These are phyloP conservation scores for Ophthalmotilapia sp. DNA, from an alignment of 2,113 vertebrate genomes.

Conservation along the genomic window DNA sequence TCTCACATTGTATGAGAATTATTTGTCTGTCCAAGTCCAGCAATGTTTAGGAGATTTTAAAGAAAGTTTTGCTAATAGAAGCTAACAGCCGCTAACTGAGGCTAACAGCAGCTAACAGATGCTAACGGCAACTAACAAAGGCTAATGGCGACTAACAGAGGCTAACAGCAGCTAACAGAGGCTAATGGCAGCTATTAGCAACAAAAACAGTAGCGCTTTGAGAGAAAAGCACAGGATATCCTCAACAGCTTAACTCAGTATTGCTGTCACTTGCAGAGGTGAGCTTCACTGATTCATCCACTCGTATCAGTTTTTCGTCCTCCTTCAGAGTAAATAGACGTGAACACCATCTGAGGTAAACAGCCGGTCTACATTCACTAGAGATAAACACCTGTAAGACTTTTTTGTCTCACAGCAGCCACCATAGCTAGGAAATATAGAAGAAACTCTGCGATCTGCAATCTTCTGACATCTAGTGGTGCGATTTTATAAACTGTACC, in stretches of 20 bases:
- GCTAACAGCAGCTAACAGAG: accelerated
- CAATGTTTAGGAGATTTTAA: accelerated
- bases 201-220: background rate
- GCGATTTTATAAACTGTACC: background rate
- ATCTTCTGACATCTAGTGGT: background rate
- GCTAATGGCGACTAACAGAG: accelerated
- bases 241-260: background rate
- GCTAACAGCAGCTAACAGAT: accelerated
- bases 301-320: background rate
- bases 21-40: background rate
- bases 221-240: background rate
- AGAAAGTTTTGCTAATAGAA: background rate
- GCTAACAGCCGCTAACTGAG: accelerated
- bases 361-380: accelerated
- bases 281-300: background rate
- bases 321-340: background rate
- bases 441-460: background rate
- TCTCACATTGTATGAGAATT: background rate
- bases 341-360: background rate
- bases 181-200: background rate
- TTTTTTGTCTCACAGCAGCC: background rate
- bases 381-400: background rate
- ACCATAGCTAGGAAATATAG: background rate
- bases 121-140: accelerated
- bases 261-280: background rate